Evolutionary conservation across 1,140 invertebrate species (phyloP).

Genomic region (Bombus cullumanus): DNA sequence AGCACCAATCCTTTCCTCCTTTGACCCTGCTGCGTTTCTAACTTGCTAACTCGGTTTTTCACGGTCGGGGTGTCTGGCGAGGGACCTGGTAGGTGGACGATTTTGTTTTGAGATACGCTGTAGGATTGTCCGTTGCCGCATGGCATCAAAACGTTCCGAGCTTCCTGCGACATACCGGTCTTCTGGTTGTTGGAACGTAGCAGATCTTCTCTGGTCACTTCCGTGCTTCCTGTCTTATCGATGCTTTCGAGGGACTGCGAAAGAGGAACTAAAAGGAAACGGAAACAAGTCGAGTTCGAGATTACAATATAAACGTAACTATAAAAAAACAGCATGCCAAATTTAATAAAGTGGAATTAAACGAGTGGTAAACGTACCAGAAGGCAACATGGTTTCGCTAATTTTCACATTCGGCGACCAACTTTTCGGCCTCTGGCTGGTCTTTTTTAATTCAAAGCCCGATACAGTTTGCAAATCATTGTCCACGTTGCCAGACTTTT

Average conservation of each 20-base stretch:
- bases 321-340: background rate
- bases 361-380: conserved; percentile 34
- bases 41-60: conserved; percentile 85
- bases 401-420: conserved; percentile 90
- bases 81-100: conserved; percentile 87
- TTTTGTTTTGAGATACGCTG: conserved; percentile 94
- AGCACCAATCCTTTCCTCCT: conserved; percentile 85
- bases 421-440: conserved; percentile 87
- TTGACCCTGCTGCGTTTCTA: conserved; percentile 85
- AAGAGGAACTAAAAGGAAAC: conserved; percentile 75
- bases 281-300: background rate
- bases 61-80: conserved; percentile 70
- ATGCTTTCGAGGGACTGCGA: conserved; percentile 83
- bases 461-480: conserved; percentile 69
- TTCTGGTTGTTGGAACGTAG: conserved; percentile 73
- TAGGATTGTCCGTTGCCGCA: conserved; percentile 93
- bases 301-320: background rate
- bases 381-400: conserved; percentile 83
- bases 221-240: conserved; percentile 77
- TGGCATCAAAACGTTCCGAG: conserved; percentile 90
- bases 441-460: conserved; percentile 75
- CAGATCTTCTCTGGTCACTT: conserved; percentile 79
- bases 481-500: conserved; percentile 70
- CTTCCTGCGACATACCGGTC: conserved; percentile 79
- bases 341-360: background rate